Evolutionary conservation across 2,113 vertebrate genomes (phyloP), one percentile per base, ranked within the genome.

Genomic region (Xenopus borealis): DNA sequence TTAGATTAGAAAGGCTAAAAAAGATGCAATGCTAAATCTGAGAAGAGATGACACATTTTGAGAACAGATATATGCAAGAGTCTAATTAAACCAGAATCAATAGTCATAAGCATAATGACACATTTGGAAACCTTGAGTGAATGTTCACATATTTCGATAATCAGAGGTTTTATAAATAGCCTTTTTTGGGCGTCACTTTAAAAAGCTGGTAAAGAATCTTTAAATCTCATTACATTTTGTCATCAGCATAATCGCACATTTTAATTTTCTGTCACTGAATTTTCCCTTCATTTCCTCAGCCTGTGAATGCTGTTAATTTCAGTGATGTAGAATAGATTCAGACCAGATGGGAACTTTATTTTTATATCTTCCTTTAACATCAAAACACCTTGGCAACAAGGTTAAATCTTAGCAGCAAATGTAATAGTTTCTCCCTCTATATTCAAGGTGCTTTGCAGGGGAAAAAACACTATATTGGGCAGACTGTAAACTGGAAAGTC

Each of bases 361-460:
- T 74, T 74, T 66, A 73, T 59, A 44, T 33, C 58, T 14, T 20
- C 63, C 66, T 45, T 74, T 59, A 59, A 66, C 50, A 65, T 65
- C 33, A 66, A 67, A 45, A 40, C 58, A 55, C 44, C 33, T 66
- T 67, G 16, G 65, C 57, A 74, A 53, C 72, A 17, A 66, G 53
- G 50, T 45, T 66, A 72, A 12, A 59, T 59, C 62, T 74, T 27
- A 67, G 72, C 44, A 30, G 53, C 9, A 44, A 61, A 75, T 27
- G 17, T 68, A 33, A 10, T 10, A 61, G 64, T 58, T 68, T 47
- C 27, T 67, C 12, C 47, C 30, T 40, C 47, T 3, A 45, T 8
- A 50, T 74, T 20, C 58, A 66, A 50, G 30, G 19, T 23, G 50
- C 45, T 50, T 66, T 58, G 14, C 11, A 50, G 14, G 53, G 16